Percentiles rank a stretch among this genome's conserved stretches.
phyloP scores from a whole-genome alignment of 2,888 invertebrate species.

The Pardosa pseudoannulata region DNA sequence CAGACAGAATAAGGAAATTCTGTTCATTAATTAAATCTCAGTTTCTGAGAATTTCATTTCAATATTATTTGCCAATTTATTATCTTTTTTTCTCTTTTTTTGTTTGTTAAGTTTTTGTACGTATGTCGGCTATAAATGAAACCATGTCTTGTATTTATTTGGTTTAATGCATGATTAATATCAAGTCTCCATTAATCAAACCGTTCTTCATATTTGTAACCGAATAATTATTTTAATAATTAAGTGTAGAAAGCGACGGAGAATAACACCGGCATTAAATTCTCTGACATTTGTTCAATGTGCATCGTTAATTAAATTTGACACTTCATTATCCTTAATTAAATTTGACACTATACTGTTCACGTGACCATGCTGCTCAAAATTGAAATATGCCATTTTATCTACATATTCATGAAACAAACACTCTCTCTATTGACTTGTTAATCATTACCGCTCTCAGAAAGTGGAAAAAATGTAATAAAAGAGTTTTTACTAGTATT shows the following conservation, averaged over 20 bases:
- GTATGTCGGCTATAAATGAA: no score
- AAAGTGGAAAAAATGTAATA: no score
- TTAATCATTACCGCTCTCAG: no score
- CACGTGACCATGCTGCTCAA: not conserved
- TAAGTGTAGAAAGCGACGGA: not conserved
- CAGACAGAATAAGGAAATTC: no score
- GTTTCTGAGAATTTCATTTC: no score
- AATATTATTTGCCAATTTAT: no score
- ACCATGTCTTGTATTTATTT: no score
- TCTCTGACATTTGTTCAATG: not conserved
- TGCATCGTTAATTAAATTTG: slow-evolving; percentile 4
- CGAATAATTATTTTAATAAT: not conserved
- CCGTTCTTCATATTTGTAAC: not conserved
- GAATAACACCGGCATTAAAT: slow-evolving; percentile 1
- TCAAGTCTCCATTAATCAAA: not conserved
- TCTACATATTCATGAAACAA: not conserved
- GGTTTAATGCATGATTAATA: not conserved
- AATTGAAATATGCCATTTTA: not conserved
- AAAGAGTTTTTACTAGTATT: no score
- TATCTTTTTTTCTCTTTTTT: no score
- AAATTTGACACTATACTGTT: not conserved
- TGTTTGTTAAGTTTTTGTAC: no score
- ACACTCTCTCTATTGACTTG: no score
- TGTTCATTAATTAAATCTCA: no score
- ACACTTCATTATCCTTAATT: not conserved